A percentile compares a stretch with the other conserved stretches of the same genome.
Conservation (phyloP, 2,797 vertebrate species). For the Leptodactylus fallax region DNA sequence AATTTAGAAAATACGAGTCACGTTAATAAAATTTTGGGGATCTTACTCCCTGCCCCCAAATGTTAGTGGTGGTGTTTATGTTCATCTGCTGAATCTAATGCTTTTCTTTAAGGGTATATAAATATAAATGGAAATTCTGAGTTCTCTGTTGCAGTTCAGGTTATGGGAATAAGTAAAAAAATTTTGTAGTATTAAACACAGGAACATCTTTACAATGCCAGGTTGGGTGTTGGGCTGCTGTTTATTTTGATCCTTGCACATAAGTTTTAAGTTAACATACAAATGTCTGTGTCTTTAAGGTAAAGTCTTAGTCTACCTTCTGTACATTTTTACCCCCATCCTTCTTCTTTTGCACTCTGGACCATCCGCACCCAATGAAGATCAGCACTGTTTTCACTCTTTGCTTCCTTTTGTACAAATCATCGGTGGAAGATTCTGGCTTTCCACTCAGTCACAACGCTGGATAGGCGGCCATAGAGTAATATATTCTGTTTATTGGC, state of each 20-base stretch:
- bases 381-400: neutral
- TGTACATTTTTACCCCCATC: neutral
- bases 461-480: neutral
- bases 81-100: conserved; percentile 87
- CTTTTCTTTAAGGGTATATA: conserved; percentile 69
- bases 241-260: conserved; percentile 27
- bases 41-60: conserved; percentile 83
- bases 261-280: neutral
- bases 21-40: conserved; percentile 80
- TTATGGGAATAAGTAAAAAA: conserved; percentile 6
- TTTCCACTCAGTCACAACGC: neutral
- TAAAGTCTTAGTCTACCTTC: neutral
- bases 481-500: conserved; percentile 9
- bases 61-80: conserved; percentile 90
- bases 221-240: conserved; percentile 27
- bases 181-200: conserved; percentile 10
- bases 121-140: conserved; percentile 61
- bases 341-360: neutral
- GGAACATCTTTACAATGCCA: conserved; percentile 12
- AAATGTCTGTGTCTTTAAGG: neutral
- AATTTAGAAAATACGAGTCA: conserved; percentile 84
- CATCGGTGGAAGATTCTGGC: neutral
- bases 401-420: neutral
- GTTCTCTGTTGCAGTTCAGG: conserved; percentile 12
- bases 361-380: neutral